A percentile compares a stretch with the other conserved stretches of the same genome.
These are phyloP conservation scores for Leptodactylus fallax DNA, from an alignment of 2,797 vertebrate genomes.

Conservation along the genomic window DNA sequence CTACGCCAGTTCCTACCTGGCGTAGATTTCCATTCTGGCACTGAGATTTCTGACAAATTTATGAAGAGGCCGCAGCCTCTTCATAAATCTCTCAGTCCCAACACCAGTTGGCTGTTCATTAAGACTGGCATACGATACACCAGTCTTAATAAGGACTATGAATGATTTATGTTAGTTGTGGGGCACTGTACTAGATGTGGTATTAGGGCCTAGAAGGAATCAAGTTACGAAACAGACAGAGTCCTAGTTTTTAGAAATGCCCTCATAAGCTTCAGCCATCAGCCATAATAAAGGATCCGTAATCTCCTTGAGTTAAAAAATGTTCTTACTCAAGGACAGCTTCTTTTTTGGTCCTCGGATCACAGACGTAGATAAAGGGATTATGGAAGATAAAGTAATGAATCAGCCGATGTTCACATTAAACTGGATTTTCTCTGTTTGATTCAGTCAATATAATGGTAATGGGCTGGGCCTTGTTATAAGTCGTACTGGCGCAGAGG, in stretches of 20 bases:
- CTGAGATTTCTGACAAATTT: too few relatives aligned
- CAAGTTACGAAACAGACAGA: too few relatives aligned
- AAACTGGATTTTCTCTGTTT: not conserved
- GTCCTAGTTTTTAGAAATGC: not conserved
- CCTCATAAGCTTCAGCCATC: not conserved
- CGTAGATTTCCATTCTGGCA: too few relatives aligned
- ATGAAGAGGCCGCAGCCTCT: too few relatives aligned
- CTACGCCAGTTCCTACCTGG: too few relatives aligned
- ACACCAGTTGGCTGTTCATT: too few relatives aligned
- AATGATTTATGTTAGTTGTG: too few relatives aligned
- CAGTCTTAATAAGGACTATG: too few relatives aligned
- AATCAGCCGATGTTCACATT: not conserved
- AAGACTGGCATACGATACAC: too few relatives aligned
- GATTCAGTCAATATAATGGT: not conserved
- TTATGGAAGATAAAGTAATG: constrained; percentile 35
- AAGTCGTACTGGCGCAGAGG: not conserved
- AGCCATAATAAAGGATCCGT: not conserved
- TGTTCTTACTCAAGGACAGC: not conserved
- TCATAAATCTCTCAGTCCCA: too few relatives aligned
- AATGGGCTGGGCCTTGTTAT: not conserved
- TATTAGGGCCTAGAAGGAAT: too few relatives aligned
- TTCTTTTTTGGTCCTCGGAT: not conserved
- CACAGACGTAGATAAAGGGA: constrained; percentile 21
- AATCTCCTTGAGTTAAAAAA: not conserved
- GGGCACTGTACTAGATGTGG: too few relatives aligned